These are phyloP conservation scores for Acleris cristana DNA, from an alignment of 2,888 invertebrate species.

Conservation along the genomic window DNA sequence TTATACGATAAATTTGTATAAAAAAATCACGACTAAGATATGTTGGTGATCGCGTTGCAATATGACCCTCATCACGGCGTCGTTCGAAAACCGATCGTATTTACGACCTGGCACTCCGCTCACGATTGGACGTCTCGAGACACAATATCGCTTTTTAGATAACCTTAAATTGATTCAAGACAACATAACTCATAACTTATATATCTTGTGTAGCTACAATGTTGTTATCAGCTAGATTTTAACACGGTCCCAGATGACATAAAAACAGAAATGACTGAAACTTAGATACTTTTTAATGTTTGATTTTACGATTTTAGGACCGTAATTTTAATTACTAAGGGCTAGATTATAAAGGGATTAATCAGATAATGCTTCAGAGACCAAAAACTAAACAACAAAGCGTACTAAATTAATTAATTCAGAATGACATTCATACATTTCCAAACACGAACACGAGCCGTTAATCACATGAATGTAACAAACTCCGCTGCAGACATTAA, in stretches of 20 bases:
- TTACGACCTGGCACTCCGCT: constrained; percentile 34
- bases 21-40: background rate
- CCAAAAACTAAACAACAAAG: background rate
- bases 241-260: background rate
- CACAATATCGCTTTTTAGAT: constrained; percentile 26
- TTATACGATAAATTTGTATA: background rate
- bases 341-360: no score
- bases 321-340: no score
- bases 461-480: constrained; percentile 20
- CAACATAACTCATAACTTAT: constrained; percentile 8
- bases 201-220: background rate
- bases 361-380: background rate
- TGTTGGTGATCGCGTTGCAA: constrained; percentile 10
- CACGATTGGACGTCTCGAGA: constrained; percentile 26
- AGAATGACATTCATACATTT: constrained; percentile 2
- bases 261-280: background rate
- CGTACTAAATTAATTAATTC: background rate
- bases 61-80: constrained; percentile 23
- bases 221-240: background rate
- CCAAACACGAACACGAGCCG: constrained; percentile 4
- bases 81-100: constrained; percentile 32
- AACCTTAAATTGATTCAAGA: constrained; percentile 21
- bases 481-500: constrained; percentile 29
- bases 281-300: no score
- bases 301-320: no score